Percentiles rank a stretch among this genome's conserved stretches.
phyloP scores from a whole-genome alignment of 2,797 vertebrate genomes.

The Oryzias dopingdopingensis region DNA sequence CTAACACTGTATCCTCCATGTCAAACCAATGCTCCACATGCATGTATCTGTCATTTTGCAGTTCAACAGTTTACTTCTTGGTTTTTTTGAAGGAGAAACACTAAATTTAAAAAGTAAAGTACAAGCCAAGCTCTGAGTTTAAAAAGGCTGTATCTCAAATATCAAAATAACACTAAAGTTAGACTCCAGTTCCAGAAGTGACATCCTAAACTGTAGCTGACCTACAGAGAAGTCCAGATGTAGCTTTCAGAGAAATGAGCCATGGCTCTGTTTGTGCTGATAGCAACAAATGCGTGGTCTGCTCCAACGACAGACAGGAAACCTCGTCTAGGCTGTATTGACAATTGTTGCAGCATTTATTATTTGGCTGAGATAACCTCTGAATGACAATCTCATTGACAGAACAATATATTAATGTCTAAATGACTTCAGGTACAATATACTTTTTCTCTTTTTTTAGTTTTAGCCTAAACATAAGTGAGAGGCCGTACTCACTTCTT shows the following conservation, averaged over 20 bases:
- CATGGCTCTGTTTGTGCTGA: background rate
- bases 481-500: too few relatives aligned
- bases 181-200: conserved; percentile 38
- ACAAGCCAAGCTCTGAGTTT: background rate
- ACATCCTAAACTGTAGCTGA: conserved; percentile 30
- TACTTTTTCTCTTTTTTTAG: too few relatives aligned
- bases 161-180: conserved; percentile 8
- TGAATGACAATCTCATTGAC: too few relatives aligned
- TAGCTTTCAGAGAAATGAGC: conserved; percentile 32
- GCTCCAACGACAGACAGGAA: background rate
- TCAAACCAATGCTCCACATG: background rate
- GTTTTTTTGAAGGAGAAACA: background rate
- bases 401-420: too few relatives aligned
- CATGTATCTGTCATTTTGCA: background rate
- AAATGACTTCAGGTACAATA: too few relatives aligned
- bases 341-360: too few relatives aligned
- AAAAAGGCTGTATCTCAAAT: background rate
- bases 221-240: conserved; percentile 18
- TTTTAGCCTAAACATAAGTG: too few relatives aligned
- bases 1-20: conserved; percentile 1
- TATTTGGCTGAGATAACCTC: too few relatives aligned
- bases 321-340: too few relatives aligned
- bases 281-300: background rate
- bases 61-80: background rate
- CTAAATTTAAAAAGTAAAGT: background rate